phyloP scores from a whole-genome alignment of 2,888 invertebrate genomes.

The Drosophila kanekoi region DNA sequence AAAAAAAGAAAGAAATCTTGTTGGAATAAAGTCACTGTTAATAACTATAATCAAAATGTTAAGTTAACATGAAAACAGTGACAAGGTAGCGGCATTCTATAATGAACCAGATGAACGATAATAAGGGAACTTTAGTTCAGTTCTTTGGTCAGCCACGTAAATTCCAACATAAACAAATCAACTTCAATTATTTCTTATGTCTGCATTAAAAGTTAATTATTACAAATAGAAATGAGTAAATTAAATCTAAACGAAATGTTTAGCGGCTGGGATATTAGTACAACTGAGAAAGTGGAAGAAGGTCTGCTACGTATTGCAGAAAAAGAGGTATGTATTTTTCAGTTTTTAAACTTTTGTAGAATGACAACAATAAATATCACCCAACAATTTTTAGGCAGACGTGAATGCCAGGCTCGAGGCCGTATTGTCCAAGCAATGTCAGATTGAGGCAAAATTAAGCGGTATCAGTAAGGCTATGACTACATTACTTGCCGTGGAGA shows the following conservation, averaged over 20 bases:
- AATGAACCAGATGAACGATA: no score
- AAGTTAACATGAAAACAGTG: background rate
- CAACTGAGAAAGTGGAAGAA: slow-evolving; percentile 86
- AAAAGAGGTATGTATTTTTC: slow-evolving; percentile 68
- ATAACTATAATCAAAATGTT: slow-evolving; percentile 14
- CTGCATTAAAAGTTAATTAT: background rate
- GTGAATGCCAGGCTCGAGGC: slow-evolving; percentile 90
- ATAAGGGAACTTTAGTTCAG: no score
- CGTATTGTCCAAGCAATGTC: slow-evolving; percentile 90
- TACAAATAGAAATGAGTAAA: slow-evolving; percentile 30
- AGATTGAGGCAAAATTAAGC: slow-evolving; percentile 92
- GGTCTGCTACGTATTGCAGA: slow-evolving; percentile 65
- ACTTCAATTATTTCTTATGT: slow-evolving; percentile 13
- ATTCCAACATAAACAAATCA: slow-evolving; percentile 37
- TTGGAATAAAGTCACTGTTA: background rate
- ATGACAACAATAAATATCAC: background rate
- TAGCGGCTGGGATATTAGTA: slow-evolving; percentile 81
- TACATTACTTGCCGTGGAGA: slow-evolving; percentile 91
- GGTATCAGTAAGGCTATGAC: slow-evolving; percentile 92
- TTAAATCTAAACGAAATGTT: slow-evolving; percentile 41
- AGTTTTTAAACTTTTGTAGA: background rate
- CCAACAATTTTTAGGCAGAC: slow-evolving; percentile 86
- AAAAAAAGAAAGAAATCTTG: no score
- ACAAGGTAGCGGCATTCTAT: background rate
- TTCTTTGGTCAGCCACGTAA: slow-evolving; percentile 45